Evolutionary conservation across 2,797 vertebrate genomes (phyloP), one percentile per base, ranked within the genome.

Genomic region (Spinus pinus): DNA sequence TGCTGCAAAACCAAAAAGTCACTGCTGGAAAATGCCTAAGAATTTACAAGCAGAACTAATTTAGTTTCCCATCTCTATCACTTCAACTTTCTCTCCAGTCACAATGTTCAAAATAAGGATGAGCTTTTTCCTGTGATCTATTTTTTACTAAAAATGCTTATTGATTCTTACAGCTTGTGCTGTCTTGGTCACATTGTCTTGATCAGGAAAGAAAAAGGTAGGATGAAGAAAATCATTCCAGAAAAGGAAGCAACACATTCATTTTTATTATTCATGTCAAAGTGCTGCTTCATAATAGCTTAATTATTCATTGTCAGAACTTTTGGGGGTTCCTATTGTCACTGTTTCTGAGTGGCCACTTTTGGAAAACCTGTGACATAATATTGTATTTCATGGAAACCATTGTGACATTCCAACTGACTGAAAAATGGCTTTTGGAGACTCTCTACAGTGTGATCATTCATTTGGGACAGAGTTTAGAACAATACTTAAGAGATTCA

Each of bases 1-100:
- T 74, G n/a, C 58, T 92, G 22, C 47, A 62, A 66, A 90, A 72
- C 82, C 58, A 93, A 94, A 81, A 95, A 96, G 66, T 85, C 81
- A 66, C 61, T 80, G 81, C 57, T 93, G 77, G 64, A 93, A 93
- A 95, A 96, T 50, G 49, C 53, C 58, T 83, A 82, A 93, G 70
- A 95, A 81, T 82, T 81, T 95, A 83, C 19, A 49, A 81, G 57
- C 58, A 95, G 66, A 84, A 24, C 56, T 50, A 96, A 86, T 94
- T 96, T 89, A 72, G n/a, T 95, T 96, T 96, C 94, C 61, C 74
- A 69, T 82, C 69, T 96, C 80, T 39, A 80, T 67, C 78, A 51
- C 85, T 82, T 73, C 81, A 90, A 61, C 79, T 71, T 75, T 64
- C 69, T 54, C 75, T 30, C 13, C 9, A 86, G 28, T 86, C 41